Conservation (phyloP, 1,140 invertebrate genomes). For the Sipha flava region DNA sequence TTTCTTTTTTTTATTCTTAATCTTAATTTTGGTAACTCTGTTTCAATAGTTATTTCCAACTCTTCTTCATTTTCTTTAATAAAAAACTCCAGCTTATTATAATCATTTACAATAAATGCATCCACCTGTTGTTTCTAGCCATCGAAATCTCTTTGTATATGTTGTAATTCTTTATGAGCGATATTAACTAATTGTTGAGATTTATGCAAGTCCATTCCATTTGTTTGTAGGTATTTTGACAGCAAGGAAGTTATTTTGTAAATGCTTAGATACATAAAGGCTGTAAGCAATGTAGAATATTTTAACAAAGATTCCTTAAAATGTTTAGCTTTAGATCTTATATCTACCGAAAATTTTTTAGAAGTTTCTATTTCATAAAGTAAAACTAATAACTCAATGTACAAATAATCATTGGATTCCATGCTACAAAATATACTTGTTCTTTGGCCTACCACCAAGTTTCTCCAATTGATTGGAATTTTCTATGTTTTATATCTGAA, state of each 20-base stretch:
- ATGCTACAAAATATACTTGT: not conserved
- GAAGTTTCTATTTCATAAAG: not conserved
- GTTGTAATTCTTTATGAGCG: not conserved
- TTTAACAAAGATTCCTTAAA: not conserved
- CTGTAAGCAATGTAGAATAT: not conserved
- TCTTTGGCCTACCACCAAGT: not conserved
- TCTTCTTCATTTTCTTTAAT: not conserved
- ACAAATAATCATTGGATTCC: not conserved
- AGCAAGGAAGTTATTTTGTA: not conserved
- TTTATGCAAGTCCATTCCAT: constrained; percentile 3
- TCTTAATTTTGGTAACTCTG: not conserved
- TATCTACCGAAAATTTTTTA: not conserved
- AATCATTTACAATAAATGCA: not conserved
- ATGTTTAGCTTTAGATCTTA: not conserved
- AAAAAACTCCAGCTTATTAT: not conserved
- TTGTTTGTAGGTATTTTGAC: constrained; percentile 16
- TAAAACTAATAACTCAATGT: not conserved
- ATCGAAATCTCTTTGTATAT: not conserved
- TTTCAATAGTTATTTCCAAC: not conserved
- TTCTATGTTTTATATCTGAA: not conserved
- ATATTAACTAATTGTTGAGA: not conserved
- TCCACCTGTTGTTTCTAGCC: not conserved
- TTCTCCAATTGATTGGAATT: not conserved
- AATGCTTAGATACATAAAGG: constrained; percentile 10
- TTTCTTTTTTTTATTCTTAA: not conserved